Evolutionary conservation across 1,140 invertebrate species (phyloP).

Genomic region (Archegozetes longisetosus): DNA sequence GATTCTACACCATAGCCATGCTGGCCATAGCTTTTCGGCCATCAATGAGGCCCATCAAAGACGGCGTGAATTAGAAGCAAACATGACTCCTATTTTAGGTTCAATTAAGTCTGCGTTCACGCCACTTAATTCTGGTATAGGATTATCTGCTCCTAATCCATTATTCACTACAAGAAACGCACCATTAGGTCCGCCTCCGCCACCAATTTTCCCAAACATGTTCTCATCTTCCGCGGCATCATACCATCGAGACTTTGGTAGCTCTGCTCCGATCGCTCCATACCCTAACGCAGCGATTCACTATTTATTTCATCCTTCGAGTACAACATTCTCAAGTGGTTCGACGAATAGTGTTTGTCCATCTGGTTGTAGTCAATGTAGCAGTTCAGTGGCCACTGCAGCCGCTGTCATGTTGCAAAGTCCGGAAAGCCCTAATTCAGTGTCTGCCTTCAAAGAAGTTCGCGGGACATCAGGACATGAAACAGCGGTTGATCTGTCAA

Average conservation of each 20-base stretch:
- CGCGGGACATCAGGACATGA: not conserved
- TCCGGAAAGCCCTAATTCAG: not conserved
- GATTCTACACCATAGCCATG: not conserved
- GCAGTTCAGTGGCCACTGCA: not conserved
- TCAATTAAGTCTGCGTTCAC: conserved; percentile 12
- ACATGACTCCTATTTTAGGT: not conserved
- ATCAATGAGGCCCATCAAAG: not conserved
- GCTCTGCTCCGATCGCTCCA: not conserved
- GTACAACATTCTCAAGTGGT: not conserved
- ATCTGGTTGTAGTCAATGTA: conserved; percentile 2
- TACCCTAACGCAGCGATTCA: not conserved
- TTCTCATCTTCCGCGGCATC: not conserved
- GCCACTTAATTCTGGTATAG: not conserved
- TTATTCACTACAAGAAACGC: not conserved
- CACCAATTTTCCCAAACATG: not conserved
- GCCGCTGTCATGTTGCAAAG: not conserved
- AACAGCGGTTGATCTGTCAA: conserved; percentile 6
- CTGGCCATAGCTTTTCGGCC: not conserved
- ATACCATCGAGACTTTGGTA: not conserved
- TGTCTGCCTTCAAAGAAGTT: not conserved
- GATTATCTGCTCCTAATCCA: not conserved
- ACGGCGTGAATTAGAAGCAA: not conserved
- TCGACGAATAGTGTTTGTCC: conserved; percentile 2
- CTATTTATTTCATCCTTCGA: conserved; percentile 1
- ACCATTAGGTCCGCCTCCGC: not conserved